Percentiles rank a stretch among this genome's conserved stretches.
Evolutionary conservation across 2,113 vertebrate genomes (phyloP).

Genomic region (Osmerus eperlanus): DNA sequence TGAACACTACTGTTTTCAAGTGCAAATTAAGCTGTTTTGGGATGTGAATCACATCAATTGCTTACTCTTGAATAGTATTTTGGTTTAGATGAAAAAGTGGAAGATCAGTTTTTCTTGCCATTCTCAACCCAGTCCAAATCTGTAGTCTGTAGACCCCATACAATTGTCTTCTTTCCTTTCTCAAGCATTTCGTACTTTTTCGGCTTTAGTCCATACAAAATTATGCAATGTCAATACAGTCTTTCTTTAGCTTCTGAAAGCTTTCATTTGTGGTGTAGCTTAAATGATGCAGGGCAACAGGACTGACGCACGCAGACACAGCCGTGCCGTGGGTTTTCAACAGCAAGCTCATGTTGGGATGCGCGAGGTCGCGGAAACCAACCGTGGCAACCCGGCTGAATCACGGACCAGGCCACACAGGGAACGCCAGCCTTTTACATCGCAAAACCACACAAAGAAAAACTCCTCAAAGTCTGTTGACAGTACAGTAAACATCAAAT

Average conservation of each 20-base stretch:
- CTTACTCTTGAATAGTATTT: too few relatives aligned
- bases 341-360: slow-evolving; percentile 21
- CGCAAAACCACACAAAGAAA: slow-evolving; percentile 6
- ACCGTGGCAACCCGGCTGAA: slow-evolving; percentile 45
- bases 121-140: too few relatives aligned
- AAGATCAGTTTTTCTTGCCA: too few relatives aligned
- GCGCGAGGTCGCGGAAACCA: slow-evolving; percentile 28
- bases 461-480: neutral
- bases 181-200: neutral
- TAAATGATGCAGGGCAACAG: slow-evolving; percentile 58
- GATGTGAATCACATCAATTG: too few relatives aligned
- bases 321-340: slow-evolving; percentile 54
- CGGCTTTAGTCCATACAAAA: slow-evolving; percentile 29
- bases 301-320: slow-evolving; percentile 68
- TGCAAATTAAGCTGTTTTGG: too few relatives aligned
- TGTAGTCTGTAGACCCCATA: too few relatives aligned
- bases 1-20: too few relatives aligned
- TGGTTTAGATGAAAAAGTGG: too few relatives aligned
- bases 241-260: slow-evolving; percentile 63
- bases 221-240: slow-evolving; percentile 52
- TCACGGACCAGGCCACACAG: slow-evolving; percentile 39
- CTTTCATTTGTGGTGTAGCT: slow-evolving; percentile 71
- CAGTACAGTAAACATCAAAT: neutral
- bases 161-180: too few relatives aligned
- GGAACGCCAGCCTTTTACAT: slow-evolving; percentile 31